Percentiles rank a stretch among this genome's conserved stretches.
Conservation (phyloP, 2,113 vertebrate species). For the Zosterops lateralis region DNA sequence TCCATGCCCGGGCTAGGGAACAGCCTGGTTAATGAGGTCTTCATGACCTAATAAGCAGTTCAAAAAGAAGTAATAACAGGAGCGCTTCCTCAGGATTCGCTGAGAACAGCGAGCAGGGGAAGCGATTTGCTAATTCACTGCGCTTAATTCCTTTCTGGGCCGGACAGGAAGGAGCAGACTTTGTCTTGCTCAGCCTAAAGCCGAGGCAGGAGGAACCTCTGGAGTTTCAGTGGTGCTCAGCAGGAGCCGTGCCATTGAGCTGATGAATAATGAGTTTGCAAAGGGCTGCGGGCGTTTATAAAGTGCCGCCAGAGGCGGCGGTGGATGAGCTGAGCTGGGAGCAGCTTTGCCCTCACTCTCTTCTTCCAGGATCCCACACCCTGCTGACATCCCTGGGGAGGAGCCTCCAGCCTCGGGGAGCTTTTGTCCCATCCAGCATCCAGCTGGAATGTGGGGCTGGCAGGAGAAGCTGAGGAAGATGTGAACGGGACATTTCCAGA, state of each 20-base stretch:
- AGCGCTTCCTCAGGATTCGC: not conserved
- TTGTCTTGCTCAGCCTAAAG: not conserved
- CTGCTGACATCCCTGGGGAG: rapidly evolving
- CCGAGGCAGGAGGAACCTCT: not conserved
- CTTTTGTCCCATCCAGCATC: rapidly evolving
- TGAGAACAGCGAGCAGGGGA: rapidly evolving
- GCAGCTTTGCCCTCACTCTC: rapidly evolving
- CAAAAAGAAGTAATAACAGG: not conserved
- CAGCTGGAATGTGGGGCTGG: rapidly evolving
- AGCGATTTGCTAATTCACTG: rapidly evolving
- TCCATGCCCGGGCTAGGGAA: not conserved
- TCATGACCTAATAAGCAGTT: not conserved
- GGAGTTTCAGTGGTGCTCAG: rapidly evolving
- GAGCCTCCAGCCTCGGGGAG: not conserved
- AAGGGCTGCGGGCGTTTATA: rapidly evolving
- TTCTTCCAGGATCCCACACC: not conserved
- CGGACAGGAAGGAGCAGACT: not conserved
- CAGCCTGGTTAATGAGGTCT: not conserved
- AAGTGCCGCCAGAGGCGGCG: rapidly evolving
- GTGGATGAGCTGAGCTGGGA: not conserved
- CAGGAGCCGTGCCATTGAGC: not conserved
- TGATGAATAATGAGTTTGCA: rapidly evolving
- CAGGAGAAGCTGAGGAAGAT: not conserved
- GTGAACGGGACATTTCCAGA: rapidly evolving
- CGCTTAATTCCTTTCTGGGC: not conserved